phyloP scores from a whole-genome alignment of 2,888 invertebrate genomes.

The Yponomeuta evonymella region DNA sequence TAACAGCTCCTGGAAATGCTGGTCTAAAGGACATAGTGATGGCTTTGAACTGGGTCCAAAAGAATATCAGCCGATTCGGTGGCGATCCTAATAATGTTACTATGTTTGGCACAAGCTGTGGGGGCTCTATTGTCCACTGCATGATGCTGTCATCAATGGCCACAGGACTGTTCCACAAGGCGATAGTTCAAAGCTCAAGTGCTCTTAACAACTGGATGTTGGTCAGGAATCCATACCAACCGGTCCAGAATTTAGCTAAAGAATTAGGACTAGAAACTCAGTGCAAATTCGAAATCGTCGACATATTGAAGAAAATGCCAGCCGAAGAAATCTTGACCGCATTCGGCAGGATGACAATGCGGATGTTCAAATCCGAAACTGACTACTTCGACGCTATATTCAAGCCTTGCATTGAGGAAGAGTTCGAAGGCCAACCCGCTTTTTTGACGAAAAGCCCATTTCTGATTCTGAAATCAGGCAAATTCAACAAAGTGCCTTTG shows the following conservation, averaged over 20 bases:
- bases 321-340: conserved; percentile 40
- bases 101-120: conserved; percentile 64
- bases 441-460: conserved; percentile 59
- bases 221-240: conserved; percentile 47
- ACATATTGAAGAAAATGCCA: conserved; percentile 42
- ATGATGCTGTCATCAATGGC: conserved; percentile 70
- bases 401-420: conserved; percentile 61
- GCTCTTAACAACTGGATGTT: conserved; percentile 61
- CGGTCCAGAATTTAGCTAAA: conserved; percentile 45
- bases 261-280: conserved; percentile 43
- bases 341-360: not conserved
- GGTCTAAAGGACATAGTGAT: conserved; percentile 65
- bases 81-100: conserved; percentile 67
- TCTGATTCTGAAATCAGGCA: conserved; percentile 54
- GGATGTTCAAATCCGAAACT: conserved; percentile 21
- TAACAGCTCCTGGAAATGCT: conserved; percentile 62
- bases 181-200: conserved; percentile 62
- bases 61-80: conserved; percentile 57
- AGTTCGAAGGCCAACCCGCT: conserved; percentile 59
- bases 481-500: conserved; percentile 61
- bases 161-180: conserved; percentile 62
- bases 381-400: conserved; percentile 48
- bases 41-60: conserved; percentile 64
- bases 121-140: conserved; percentile 62
- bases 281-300: conserved; percentile 48